Evolutionary conservation across 2,888 invertebrate species (phyloP).

Genomic region (Drosophila multiciliata): DNA sequence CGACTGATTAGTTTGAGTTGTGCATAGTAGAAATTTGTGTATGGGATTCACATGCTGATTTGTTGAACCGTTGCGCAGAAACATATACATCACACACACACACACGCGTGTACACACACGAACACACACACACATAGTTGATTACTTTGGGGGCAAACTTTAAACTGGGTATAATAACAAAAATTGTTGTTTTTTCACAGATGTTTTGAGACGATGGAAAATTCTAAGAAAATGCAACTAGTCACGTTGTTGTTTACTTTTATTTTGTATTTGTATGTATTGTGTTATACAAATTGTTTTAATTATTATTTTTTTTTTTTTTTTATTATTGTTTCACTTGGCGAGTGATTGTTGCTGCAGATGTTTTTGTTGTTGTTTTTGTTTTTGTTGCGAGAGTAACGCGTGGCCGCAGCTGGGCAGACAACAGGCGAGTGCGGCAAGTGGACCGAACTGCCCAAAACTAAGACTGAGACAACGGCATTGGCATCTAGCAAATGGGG

Average conservation of each 20-base stretch:
- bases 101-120: neutral
- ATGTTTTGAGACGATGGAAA: slow-evolving; percentile 25
- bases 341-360: slow-evolving; percentile 21
- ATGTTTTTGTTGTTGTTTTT: slow-evolving; percentile 13
- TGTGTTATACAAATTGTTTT: slow-evolving; percentile 28
- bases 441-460: slow-evolving; percentile 49
- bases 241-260: slow-evolving; percentile 39
- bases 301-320: slow-evolving; percentile 12
- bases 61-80: slow-evolving; percentile 64
- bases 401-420: slow-evolving; percentile 52
- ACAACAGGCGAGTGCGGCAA: slow-evolving; percentile 57
- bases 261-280: slow-evolving; percentile 16
- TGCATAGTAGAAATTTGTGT: slow-evolving; percentile 46
- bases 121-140: slow-evolving; percentile 3
- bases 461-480: slow-evolving; percentile 25
- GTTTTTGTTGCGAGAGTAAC: slow-evolving; percentile 50
- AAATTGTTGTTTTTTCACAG: slow-evolving; percentile 4
- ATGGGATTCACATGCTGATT: slow-evolving; percentile 38
- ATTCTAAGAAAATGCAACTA: slow-evolving; percentile 38
- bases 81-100: slow-evolving; percentile 20
- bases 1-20: slow-evolving; percentile 58
- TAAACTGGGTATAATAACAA: slow-evolving; percentile 16
- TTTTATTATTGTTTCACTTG: slow-evolving; percentile 49
- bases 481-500: slow-evolving; percentile 30
- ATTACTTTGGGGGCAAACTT: slow-evolving; percentile 17